These are phyloP conservation scores for Papilio xuthus DNA, from an alignment of 1,140 invertebrate species.

Conservation along the genomic window DNA sequence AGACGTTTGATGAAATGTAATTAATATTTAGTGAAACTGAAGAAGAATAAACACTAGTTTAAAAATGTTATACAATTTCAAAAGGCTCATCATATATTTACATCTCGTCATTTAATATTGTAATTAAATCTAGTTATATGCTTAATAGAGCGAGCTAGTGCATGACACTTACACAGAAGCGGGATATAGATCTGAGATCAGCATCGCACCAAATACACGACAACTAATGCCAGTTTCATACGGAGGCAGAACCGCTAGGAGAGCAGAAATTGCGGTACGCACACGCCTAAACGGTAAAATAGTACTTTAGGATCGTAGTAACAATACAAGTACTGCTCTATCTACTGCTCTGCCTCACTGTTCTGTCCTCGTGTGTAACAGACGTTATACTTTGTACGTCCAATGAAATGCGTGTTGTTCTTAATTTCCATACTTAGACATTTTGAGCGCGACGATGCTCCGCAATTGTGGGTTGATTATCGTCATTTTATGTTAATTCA, in stretches of 20 bases:
- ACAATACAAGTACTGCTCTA: neutral
- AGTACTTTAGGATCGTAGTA: neutral
- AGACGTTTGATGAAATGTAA: neutral
- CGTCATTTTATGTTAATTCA: conserved; percentile 70
- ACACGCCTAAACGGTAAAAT: neutral
- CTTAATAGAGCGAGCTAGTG: neutral
- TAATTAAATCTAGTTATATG: neutral
- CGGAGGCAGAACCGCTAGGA: neutral
- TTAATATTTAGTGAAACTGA: no score
- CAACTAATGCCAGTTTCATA: neutral
- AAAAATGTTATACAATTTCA: neutral
- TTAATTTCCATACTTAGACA: conserved; percentile 55
- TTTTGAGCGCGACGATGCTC: conserved; percentile 49
- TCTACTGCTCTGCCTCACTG: neutral
- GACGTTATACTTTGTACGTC: neutral
- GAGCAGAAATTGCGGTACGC: neutral
- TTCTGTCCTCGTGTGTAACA: neutral
- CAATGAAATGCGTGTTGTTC: conserved; percentile 17
- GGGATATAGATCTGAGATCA: conserved; percentile 15
- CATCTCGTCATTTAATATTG: neutral
- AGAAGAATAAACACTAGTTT: neutral
- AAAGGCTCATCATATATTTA: neutral
- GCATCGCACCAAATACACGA: neutral
- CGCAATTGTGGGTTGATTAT: conserved; percentile 68
- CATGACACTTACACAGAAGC: neutral